Conservation (phyloP, 2,113 vertebrate genomes). For the Tinamus guttatus region DNA sequence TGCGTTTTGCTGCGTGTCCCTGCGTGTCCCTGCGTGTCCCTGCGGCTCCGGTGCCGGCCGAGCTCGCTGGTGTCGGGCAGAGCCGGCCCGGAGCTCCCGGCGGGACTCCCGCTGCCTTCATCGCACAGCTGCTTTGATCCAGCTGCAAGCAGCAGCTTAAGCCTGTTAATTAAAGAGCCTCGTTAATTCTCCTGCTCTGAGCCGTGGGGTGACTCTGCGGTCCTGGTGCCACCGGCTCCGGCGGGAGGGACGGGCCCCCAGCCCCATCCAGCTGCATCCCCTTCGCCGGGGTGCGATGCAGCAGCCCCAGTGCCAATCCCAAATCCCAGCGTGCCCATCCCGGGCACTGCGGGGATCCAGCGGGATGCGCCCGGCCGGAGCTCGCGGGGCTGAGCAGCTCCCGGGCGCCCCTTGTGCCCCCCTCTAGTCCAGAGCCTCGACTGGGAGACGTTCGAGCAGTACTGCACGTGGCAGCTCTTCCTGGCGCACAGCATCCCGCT, state of each 20-base stretch:
- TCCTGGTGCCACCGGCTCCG: not conserved
- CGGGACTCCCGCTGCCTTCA: not conserved
- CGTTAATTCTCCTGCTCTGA: not conserved
- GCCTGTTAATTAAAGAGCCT: not conserved
- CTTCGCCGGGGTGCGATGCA: not conserved
- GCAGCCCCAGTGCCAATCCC: not conserved
- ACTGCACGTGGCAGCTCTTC: conserved; percentile 98
- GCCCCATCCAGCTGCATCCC: no score
- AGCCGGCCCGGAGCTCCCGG: rapidly evolving
- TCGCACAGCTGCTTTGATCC: not conserved
- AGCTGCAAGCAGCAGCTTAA: not conserved
- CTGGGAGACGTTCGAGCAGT: conserved; percentile 98
- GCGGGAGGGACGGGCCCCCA: not conserved
- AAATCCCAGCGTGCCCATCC: rapidly evolving
- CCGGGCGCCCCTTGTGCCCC: not conserved
- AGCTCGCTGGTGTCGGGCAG: not conserved
- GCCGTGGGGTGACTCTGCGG: not conserved
- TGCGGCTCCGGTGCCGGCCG: rapidly evolving
- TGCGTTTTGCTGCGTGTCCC: no score
- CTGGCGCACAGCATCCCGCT: conserved; percentile 93
- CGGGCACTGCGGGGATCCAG: no score
- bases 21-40: no score
- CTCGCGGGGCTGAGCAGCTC: rapidly evolving
- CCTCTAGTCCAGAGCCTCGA: conserved; percentile 92
- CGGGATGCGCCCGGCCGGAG: not conserved